A percentile compares a stretch with the other conserved stretches of the same genome.
Evolutionary conservation across 1,140 invertebrate species (phyloP).

Genomic region (Anastrepha obliqua): DNA sequence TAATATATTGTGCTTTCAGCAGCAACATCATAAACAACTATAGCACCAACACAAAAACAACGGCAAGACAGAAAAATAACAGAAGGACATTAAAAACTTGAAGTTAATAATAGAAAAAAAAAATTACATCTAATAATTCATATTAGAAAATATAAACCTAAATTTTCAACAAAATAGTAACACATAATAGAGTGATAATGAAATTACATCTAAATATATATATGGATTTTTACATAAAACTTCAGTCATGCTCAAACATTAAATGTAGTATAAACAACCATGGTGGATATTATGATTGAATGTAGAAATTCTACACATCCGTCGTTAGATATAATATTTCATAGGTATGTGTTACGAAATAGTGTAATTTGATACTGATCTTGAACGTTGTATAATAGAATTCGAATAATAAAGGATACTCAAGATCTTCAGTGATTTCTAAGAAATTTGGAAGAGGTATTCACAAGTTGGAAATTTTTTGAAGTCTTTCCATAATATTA

Average conservation of each 20-base stretch:
- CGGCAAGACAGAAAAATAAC: constrained; percentile 28
- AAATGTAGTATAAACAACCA: constrained; percentile 17
- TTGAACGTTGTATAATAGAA: not conserved
- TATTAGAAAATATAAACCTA: not conserved
- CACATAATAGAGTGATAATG: not conserved
- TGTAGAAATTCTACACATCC: not conserved
- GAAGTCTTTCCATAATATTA: constrained; percentile 12
- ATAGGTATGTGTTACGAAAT: not conserved
- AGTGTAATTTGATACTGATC: not conserved
- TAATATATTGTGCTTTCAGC: constrained; percentile 51
- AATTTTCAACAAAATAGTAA: constrained; percentile 35
- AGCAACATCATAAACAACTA: constrained; percentile 55
- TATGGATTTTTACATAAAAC: constrained; percentile 27
- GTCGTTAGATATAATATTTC: constrained; percentile 37
- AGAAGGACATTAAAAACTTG: not conserved
- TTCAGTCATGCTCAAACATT: constrained; percentile 34
- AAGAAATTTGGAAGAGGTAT: constrained; percentile 25
- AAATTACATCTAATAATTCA: constrained; percentile 11
- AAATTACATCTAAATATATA: constrained; percentile 8
- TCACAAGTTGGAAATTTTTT: not conserved
- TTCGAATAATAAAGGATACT: not conserved
- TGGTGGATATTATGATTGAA: constrained; percentile 8
- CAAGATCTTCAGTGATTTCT: constrained; percentile 27
- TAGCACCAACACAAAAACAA: constrained; percentile 28
- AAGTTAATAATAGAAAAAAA: constrained; percentile 55